Evolutionary conservation across 1,140 invertebrate species (phyloP).

Genomic region (Conus betulinus): DNA sequence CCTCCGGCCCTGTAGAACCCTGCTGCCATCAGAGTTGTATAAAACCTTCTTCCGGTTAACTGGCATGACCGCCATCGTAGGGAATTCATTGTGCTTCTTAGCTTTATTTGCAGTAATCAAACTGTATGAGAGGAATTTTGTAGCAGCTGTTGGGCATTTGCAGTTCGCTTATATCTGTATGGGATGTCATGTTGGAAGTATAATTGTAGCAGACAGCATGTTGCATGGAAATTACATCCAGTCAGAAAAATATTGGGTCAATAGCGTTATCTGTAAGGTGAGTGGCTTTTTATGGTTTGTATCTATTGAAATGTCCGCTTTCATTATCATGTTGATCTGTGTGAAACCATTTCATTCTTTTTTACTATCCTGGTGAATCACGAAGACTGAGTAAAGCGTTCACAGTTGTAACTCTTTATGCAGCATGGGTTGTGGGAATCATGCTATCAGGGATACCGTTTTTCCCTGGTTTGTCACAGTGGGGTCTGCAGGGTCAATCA

Average conservation of each 20-base stretch:
- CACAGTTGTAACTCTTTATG: not conserved
- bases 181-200: too few species aligned
- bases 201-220: slow-evolving; percentile 27
- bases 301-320: slow-evolving; percentile 34
- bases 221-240: slow-evolving; percentile 54
- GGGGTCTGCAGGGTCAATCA: slow-evolving; percentile 47
- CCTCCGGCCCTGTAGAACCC: too few species aligned
- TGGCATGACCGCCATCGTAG: slow-evolving; percentile 43
- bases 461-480: slow-evolving; percentile 20
- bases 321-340: slow-evolving; percentile 50
- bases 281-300: slow-evolving; percentile 33
- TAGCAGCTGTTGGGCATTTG: slow-evolving; percentile 52
- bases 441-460: slow-evolving; percentile 20
- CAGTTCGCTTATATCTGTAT: slow-evolving; percentile 29
- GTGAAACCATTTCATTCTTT: slow-evolving; percentile 27
- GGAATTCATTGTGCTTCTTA: slow-evolving; percentile 45
- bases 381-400: not conserved
- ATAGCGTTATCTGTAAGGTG: slow-evolving; percentile 2
- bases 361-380: not conserved
- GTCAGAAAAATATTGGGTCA: slow-evolving; percentile 24
- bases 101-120: too few species aligned
- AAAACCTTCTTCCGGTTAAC: too few species aligned
- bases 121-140: too few species aligned
- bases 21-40: too few species aligned
- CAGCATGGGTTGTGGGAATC: slow-evolving; percentile 15